phyloP scores from a whole-genome alignment of 2,888 invertebrate genomes.

The Heliconius aoede region DNA sequence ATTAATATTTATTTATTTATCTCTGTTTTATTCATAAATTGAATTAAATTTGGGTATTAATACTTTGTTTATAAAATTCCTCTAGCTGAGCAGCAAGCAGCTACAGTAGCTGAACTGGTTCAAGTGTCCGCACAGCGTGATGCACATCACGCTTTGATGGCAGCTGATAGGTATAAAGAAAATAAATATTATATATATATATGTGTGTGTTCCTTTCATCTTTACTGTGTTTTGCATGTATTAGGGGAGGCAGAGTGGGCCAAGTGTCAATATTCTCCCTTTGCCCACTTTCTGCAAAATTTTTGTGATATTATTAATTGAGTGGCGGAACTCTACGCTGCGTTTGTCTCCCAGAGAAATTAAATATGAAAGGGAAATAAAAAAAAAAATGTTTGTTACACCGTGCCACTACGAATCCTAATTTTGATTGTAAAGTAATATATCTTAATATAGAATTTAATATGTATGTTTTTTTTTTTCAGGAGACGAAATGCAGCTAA shows the following conservation, averaged over 20 bases:
- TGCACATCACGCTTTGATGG: constrained; percentile 72
- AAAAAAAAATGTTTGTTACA: too few species aligned
- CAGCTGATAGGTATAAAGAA: constrained; percentile 66
- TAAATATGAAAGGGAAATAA: too few species aligned
- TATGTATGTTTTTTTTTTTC: constrained; percentile 38
- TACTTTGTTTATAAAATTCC: neutral
- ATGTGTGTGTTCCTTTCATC: too few species aligned
- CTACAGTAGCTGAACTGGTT: constrained; percentile 74
- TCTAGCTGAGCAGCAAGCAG: constrained; percentile 77
- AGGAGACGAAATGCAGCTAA: constrained; percentile 66
- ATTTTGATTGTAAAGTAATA: neutral
- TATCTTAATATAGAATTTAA: too few species aligned
- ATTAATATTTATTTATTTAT: neutral
- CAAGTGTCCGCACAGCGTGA: constrained; percentile 73
- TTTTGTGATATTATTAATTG: too few species aligned
- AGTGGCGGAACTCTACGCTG: too few species aligned
- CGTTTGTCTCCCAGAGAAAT: too few species aligned
- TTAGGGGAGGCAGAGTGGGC: too few species aligned
- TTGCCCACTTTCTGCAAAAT: too few species aligned
- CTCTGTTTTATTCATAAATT: neutral
- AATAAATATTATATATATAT: neutral
- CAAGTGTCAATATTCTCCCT: too few species aligned
- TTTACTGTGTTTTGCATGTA: too few species aligned
- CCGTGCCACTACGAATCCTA: too few species aligned
- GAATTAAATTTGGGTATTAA: neutral